A percentile compares a stretch with the other conserved stretches of the same genome.
phyloP scores from a whole-genome alignment of 2,888 invertebrate genomes.

The Agriotes lineatus region DNA sequence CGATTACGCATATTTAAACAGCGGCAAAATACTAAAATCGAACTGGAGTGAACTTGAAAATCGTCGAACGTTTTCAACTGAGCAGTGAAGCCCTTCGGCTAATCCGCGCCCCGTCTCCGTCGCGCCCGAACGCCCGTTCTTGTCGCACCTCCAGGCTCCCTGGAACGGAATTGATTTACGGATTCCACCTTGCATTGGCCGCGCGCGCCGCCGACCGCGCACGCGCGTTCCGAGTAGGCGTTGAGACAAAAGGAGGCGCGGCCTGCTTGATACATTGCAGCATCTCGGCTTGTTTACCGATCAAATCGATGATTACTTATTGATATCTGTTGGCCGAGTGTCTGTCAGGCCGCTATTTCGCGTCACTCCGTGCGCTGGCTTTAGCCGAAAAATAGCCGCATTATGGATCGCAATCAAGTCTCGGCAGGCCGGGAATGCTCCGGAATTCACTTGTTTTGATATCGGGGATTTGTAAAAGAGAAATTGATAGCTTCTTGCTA shows the following conservation, averaged over 20 bases:
- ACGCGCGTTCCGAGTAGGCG: constrained; percentile 60
- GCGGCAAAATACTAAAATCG: constrained; percentile 55
- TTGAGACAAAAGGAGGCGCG: constrained; percentile 64
- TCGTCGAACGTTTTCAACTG: constrained; percentile 57
- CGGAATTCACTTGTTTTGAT: too few species aligned
- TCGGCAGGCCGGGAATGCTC: too few species aligned
- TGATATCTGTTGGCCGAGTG: constrained; percentile 19
- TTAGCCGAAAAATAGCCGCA: neutral
- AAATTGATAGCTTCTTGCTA: too few species aligned
- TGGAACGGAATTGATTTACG: constrained; percentile 60
- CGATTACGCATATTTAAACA: constrained; percentile 61
- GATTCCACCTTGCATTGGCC: constrained; percentile 56
- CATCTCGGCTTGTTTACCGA: constrained; percentile 32
- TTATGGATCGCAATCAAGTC: too few species aligned
- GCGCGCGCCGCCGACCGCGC: constrained; percentile 58
- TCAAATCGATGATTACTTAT: constrained; percentile 28
- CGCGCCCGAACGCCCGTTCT: constrained; percentile 26
- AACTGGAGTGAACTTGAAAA: constrained; percentile 61
- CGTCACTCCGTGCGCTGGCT: neutral
- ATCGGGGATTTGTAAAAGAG: too few species aligned
- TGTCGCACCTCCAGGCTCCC: constrained; percentile 33
- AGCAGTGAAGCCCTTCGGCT: constrained; percentile 40
- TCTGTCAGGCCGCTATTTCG: constrained; percentile 8
- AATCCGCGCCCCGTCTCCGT: constrained; percentile 39
- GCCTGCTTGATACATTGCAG: constrained; percentile 43